Conservation (phyloP, 2,113 vertebrate species). For the Trematomus loennbergii region DNA sequence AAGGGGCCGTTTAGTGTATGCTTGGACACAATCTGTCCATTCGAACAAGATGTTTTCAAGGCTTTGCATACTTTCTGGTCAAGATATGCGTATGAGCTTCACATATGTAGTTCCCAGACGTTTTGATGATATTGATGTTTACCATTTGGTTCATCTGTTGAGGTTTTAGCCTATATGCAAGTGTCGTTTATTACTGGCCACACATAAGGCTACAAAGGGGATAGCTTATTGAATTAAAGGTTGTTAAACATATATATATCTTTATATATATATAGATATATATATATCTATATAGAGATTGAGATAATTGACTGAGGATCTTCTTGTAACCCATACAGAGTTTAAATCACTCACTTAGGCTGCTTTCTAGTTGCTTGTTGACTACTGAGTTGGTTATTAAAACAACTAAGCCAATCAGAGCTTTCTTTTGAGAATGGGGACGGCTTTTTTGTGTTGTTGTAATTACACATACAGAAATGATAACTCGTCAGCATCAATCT, state of each 20-base stretch:
- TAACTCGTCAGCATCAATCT: conserved; percentile 1
- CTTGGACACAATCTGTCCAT: conserved; percentile 71
- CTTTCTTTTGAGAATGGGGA: neutral
- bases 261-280: too few species aligned
- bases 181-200: conserved; percentile 56
- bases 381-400: conserved; percentile 7
- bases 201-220: conserved; percentile 24
- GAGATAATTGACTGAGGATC: conserved; percentile 39
- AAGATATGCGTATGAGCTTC: conserved; percentile 28
- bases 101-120: conserved; percentile 40
- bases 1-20: conserved; percentile 65
- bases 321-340: conserved; percentile 21
- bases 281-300: too few species aligned
- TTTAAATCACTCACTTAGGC: conserved; percentile 5
- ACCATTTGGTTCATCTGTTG: conserved; percentile 58
- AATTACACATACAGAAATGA: neutral
- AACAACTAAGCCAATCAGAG: conserved; percentile 9
- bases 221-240: conserved; percentile 53
- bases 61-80: conserved; percentile 56
- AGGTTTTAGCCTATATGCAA: conserved; percentile 46
- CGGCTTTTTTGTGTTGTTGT: neutral
- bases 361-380: neutral
- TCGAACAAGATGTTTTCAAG: conserved; percentile 71
- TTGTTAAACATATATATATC: conserved; percentile 48
- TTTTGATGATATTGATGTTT: conserved; percentile 69